These are phyloP conservation scores for Phaetusa simplex DNA, from an alignment of 2,113 vertebrate species.

Conservation along the genomic window DNA sequence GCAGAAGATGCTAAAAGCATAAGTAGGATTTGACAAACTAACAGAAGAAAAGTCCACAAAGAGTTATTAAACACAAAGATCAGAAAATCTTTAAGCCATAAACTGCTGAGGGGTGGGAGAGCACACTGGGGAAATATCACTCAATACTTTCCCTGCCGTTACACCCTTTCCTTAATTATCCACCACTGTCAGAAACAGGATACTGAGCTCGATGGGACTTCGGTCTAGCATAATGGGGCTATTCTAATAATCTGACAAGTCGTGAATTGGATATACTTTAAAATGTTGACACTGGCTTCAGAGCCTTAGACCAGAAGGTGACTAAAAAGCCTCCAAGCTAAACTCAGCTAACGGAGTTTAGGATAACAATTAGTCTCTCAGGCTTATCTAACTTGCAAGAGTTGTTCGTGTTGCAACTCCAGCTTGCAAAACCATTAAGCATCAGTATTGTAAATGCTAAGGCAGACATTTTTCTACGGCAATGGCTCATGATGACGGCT, in stretches of 20 bases:
- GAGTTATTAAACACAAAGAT: background rate
- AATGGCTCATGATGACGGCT: background rate
- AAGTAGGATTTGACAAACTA: background rate
- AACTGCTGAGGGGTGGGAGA: background rate
- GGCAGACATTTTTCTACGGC: background rate
- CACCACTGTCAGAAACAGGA: constrained; percentile 50
- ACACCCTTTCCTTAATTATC: constrained; percentile 54
- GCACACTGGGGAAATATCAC: constrained; percentile 15
- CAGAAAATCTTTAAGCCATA: background rate
- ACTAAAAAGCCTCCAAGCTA: constrained; percentile 39
- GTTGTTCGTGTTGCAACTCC: background rate
- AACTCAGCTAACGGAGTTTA: background rate
- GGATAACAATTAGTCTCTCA: background rate
- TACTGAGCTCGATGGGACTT: background rate
- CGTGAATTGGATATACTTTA: background rate
- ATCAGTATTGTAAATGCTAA: background rate
- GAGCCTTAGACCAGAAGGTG: background rate
- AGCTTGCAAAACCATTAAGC: background rate
- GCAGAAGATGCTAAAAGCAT: background rate
- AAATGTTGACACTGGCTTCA: constrained; percentile 52
- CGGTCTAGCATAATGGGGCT: constrained; percentile 9
- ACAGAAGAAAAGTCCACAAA: background rate
- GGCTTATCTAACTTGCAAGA: background rate
- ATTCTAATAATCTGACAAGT: constrained; percentile 1
- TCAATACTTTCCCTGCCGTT: background rate